Evolutionary conservation across 2,113 vertebrate species (phyloP), one percentile per base, ranked within the genome.

Genomic region (Gasterosteus nipponicus): DNA sequence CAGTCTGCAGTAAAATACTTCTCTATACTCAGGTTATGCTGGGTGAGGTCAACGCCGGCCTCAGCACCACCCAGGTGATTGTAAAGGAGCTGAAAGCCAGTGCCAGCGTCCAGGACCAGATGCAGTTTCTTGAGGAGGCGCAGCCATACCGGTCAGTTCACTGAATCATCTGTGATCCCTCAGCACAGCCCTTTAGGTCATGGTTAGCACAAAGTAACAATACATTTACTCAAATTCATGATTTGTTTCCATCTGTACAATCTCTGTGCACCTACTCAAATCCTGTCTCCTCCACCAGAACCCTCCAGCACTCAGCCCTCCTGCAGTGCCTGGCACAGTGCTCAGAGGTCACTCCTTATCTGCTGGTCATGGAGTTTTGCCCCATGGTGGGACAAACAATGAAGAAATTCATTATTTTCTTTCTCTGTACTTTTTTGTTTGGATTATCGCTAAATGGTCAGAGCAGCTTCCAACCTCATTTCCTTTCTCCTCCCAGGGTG

Each of bases 351-450:
- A 98, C 97, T 3, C 98, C 98, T 0, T 98, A 98, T 93, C 94
- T 99, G 91, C 94, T 99, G 92, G 96, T 99, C 86, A 97, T 99
- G 97, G 98, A 99, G 90, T 96, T 97, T 93, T 99, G 97, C 88
- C 95, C 97, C 0, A 90, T 98, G 97, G 98, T 99, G 90, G 93
- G 96, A 95, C 93, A 61, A 47, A 42, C 6, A 59, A 60, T 29
- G 0, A 47, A 29, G 4, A 64, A 4, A 46, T 9, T 57, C 14
- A 58, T 4, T 68, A 66, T 44, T 9, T 62, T 66, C 35, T 76
- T 33, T 54, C 26, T 71, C 44, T 14, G 15, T 49, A 3, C 5
- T 26, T 0, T 39, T 15, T 47, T 51, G 7, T 64, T 41, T 73
- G 18, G 57, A 33, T 0, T 58, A 42, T 63, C 47, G 16, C 67